Base-by-base conservation (phyloP, 2,888 invertebrate genomes). In the Philaethria dido region DNA sequence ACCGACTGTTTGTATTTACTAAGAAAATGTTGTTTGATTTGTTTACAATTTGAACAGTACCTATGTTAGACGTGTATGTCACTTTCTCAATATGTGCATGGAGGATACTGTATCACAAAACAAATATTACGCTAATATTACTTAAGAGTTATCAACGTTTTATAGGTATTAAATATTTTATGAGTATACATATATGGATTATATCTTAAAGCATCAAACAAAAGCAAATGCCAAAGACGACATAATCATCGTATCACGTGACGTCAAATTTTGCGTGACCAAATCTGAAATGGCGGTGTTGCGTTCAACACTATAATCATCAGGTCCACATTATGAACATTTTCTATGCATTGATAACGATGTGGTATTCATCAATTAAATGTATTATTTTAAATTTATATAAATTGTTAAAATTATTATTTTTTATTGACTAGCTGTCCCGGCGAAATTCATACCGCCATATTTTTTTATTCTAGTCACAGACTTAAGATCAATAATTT, bases 21-120 rank as follows among this genome's bases (percentile, higher is more conserved):
- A 74, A 74, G 75, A 80, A 86, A 80, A 84, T 81, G 80, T 82
- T 81, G 76, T 78, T 83, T 77, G 78, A 82, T 85, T 83, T 80
- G 80, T 72, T 59, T 57, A 29, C 50, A 74, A 75, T 78, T 75
- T 74, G 18, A 8, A 11, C 20, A 73, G 73, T 39, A 39, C 8
- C 39, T 33, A 33, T 33, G 9, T 33, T n/a, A n/a, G n/a, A n/a
- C n/a, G n/a, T 6, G 33, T 33, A 6, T 33, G 1, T 33, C 8
- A 33, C 8, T 33, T 33, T 33, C 6, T 33, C 33, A 33, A 33
- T 33, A 33, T 33, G 5, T 33, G 33, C 8, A 33, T 33, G 8
- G 33, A 33, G 8, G 33, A 8, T n/a, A n/a, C n/a, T n/a, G n/a
- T n/a, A n/a, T n/a, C n/a, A n/a, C n/a, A n/a, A n/a, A n/a, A n/a